Evolutionary conservation across 2,888 invertebrate genomes (phyloP), one percentile per base, ranked within the genome.

Genomic region (Megalurothrips usitatus): DNA sequence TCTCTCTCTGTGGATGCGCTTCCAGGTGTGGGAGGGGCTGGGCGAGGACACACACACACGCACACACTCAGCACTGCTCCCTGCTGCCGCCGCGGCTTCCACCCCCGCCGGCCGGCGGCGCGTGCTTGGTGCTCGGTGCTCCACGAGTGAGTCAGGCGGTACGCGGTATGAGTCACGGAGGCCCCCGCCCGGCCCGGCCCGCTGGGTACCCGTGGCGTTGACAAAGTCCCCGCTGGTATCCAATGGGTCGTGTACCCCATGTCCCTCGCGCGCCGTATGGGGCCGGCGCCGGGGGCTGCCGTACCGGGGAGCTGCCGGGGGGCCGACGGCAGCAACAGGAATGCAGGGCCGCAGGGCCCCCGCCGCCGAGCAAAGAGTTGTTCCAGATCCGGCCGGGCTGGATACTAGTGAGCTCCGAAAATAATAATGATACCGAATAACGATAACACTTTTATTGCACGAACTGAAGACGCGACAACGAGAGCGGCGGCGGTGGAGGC

Each of bases 221-320:
- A 75, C 68, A 75, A 75, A 75, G 68, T 75, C 68, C 68, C 34
- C 34, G 34, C 3, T 43, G 68, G 12, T 26, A 26, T 75, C 8
- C 23, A 75, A 26, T 75, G 68, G 68, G 26, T 12, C 23, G 23
- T 23, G 68, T 75, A 75, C 68, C 68, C 26, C 52, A 52, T 19
- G 23, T 68, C 68, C 68, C 68, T 19, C 68, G 58, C 68, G 68
- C 68, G 68, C 68, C 23, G 23, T 75, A 75, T 75, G 68, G 68
- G 68, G 68, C 23, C 68, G 68, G 68, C 68, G 68, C 68, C 68
- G 26, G 68, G 23, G 68, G 8, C 68, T 26, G 68, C 26, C 68
- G n/a, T n/a, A n/a, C n/a, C n/a, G n/a, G 58, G 58, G 17, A 14
- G 19, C 58, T 17, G 58, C 19, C 58, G 58, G 4, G 11, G 19